These are phyloP conservation scores for Toxotes chatareus DNA, from an alignment of 2,113 vertebrate genomes.

Conservation along the genomic window DNA sequence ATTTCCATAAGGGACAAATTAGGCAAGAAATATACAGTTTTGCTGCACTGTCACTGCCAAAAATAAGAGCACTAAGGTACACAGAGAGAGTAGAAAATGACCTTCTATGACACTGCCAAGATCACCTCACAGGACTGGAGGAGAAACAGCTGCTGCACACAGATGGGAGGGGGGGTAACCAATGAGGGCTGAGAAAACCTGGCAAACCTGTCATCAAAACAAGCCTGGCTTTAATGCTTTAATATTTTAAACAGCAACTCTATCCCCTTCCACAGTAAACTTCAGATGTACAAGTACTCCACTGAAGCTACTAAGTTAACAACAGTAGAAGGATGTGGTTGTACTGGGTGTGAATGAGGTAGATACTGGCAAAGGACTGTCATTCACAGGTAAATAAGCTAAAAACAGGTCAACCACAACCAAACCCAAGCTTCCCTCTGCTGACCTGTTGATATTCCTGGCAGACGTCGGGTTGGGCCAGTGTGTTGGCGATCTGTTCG, in stretches of 20 bases:
- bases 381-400: conserved; percentile 45
- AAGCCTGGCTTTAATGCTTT: conserved; percentile 39
- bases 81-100: conserved; percentile 34
- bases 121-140: conserved; percentile 49
- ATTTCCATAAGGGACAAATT: conserved; percentile 48
- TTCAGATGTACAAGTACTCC: not conserved
- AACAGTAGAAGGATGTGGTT: conserved; percentile 29
- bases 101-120: conserved; percentile 53
- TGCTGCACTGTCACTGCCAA: conserved; percentile 46
- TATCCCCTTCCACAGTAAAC: conserved; percentile 1
- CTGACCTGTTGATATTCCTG: conserved; percentile 91
- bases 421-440: conserved; percentile 11
- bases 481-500: conserved; percentile 71
- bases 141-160: conserved; percentile 59
- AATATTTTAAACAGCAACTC: not conserved
- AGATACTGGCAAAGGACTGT: conserved; percentile 26
- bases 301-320: not conserved
- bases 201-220: conserved; percentile 46
- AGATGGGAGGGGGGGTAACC: conserved; percentile 26
- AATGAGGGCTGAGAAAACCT: conserved; percentile 16
- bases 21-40: conserved; percentile 33
- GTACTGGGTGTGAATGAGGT: not conserved
- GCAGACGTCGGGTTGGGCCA: conserved; percentile 85
- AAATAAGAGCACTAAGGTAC: conserved; percentile 46
- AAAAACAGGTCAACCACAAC: conserved; percentile 46